Percentiles rank a stretch among this genome's conserved stretches.
Evolutionary conservation across 1,140 invertebrate genomes (phyloP).

Genomic region (Anastrepha ludens): DNA sequence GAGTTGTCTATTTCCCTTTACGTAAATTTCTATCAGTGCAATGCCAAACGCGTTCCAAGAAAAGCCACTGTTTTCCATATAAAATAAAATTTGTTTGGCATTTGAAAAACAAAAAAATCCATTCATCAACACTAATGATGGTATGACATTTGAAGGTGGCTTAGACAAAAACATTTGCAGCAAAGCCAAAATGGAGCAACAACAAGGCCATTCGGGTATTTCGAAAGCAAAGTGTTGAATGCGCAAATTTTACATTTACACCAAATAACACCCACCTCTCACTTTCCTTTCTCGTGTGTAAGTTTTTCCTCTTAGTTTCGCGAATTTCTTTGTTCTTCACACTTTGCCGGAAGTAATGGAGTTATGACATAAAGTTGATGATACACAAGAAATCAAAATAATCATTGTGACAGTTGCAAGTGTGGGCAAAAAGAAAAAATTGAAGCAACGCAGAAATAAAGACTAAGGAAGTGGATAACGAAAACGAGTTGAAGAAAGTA

Average conservation of each 20-base stretch:
- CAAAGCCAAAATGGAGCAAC: neutral
- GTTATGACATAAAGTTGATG: constrained; percentile 49
- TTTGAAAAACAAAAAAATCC: no score
- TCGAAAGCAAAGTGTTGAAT: neutral
- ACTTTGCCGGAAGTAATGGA: constrained; percentile 31
- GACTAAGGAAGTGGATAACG: neutral
- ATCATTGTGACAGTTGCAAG: constrained; percentile 43
- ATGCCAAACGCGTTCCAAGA: no score
- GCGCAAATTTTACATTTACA: constrained; percentile 6
- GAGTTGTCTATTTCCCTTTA: no score
- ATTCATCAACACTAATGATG: neutral
- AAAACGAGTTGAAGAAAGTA: neutral
- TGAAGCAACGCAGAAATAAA: neutral
- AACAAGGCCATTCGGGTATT: neutral
- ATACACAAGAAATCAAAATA: constrained; percentile 50
- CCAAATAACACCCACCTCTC: neutral
- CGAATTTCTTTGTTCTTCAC: constrained; percentile 10
- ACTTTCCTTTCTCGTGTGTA: neutral
- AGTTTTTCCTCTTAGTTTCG: neutral
- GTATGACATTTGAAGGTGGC: neutral
- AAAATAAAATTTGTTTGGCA: no score
- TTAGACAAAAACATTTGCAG: neutral
- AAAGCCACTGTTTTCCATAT: no score
- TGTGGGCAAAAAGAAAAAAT: neutral
- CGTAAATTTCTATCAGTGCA: no score